Evolutionary conservation across 2,888 invertebrate species (phyloP), one percentile per base, ranked within the genome.

Genomic region (Nudaria mundana): DNA sequence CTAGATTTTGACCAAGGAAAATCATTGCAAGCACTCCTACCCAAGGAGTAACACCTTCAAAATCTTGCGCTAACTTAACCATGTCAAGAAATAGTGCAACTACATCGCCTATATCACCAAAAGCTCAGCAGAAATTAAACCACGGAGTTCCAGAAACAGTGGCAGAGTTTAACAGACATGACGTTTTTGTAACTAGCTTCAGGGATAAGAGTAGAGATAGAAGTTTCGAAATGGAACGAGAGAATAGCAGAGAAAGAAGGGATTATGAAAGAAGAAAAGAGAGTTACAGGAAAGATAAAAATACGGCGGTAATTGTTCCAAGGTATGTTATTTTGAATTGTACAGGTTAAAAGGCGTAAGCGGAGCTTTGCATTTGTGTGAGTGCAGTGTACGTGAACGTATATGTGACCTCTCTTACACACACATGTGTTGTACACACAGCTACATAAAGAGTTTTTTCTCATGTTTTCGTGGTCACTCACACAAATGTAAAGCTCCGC

Each of bases 81-180:
- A 41, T 77, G 1, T 54, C 50, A 0, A 72, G 74, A 13, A 54
- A 48, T 0, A 72, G 60, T 59, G 45, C 72, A 16, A 37, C 72
- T 6, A 71, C 84, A 7, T 78, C 89, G 0, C 79, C 89, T 0
- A 81, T 86, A 2, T 86, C 84, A 0, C 89, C 91, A 0, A 91
- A 86, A 74, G 91, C 91, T 0, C 91, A 90, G 37, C 91, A 91
- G 66, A 91, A 91, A 36, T 53, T 92, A 4, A 91, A 87, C 44
- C 91, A 91, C 48, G 88, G 89, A 0, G 20, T 76, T 2, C 61
- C 76, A 26, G 76, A 71, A 8, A 24, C 37, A 5, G 40, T 30
- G 2, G 37, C 48, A 3, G 74, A 76, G 0, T 70, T 77, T 11
- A 80, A 78, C 1, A 71, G 79, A 12, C 72, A 72, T 11, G 88